phyloP scores from a whole-genome alignment of 2,797 vertebrate species.

The Chlorospingus semifuscus region DNA sequence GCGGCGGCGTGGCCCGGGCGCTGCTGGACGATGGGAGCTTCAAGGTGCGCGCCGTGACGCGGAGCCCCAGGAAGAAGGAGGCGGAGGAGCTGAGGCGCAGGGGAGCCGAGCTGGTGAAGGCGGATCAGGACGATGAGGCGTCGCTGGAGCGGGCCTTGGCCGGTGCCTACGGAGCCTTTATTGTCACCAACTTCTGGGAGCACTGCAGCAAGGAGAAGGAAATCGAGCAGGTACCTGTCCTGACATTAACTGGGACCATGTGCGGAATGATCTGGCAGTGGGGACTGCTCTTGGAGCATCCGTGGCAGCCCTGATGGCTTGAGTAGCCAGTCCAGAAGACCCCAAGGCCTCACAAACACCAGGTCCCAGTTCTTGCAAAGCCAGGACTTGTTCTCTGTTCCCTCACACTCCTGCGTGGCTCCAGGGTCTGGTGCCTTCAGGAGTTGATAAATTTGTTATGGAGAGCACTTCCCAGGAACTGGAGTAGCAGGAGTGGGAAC shows the following conservation, averaged over 20 bases:
- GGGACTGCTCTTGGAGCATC: neutral
- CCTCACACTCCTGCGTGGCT: accelerated
- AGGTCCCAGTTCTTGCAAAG: neutral
- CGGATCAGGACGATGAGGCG: conserved; percentile 58
- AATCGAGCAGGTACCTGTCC: conserved; percentile 54
- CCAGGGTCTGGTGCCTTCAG: neutral
- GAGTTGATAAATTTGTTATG: accelerated
- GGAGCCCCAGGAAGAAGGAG: conserved; percentile 34
- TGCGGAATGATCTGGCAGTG: neutral
- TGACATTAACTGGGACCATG: accelerated
- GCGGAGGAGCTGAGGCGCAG: conserved; percentile 43
- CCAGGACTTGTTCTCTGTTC: neutral
- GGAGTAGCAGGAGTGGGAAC: neutral
- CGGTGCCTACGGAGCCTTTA: conserved; percentile 59
- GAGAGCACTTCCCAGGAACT: neutral
- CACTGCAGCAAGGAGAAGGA: conserved; percentile 69
- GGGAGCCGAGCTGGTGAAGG: conserved; percentile 70
- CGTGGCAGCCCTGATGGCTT: neutral
- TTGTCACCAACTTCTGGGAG: conserved; percentile 75
- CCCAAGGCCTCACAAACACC: neutral
- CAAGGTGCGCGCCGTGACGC: conserved; percentile 60
- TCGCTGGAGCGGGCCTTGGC: conserved; percentile 64
- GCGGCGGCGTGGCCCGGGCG: conserved; percentile 58
- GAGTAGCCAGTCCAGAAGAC: neutral
- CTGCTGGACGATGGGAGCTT: conserved; percentile 70